These are phyloP conservation scores for Stenurella melanura DNA, from an alignment of 2,888 invertebrate species.

Conservation along the genomic window DNA sequence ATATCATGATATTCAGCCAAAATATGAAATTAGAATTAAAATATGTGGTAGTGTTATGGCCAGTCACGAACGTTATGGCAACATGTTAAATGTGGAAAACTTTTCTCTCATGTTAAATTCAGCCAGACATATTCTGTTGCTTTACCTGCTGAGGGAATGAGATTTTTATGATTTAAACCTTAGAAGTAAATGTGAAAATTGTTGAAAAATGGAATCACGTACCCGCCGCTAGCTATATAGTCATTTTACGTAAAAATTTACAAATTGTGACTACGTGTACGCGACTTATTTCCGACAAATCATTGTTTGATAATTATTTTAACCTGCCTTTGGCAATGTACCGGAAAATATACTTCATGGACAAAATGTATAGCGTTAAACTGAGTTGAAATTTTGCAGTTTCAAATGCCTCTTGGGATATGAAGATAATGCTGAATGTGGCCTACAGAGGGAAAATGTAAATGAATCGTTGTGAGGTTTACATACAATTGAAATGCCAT, in stretches of 20 bases:
- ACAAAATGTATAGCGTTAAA: neutral
- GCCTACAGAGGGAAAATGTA: neutral
- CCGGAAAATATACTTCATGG: neutral
- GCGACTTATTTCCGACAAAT: neutral
- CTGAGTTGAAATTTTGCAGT: neutral
- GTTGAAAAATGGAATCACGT: constrained; percentile 5
- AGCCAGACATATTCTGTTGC: neutral
- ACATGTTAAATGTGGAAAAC: constrained; percentile 16
- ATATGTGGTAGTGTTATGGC: neutral
- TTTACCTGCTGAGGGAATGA: neutral
- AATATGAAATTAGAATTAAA: constrained; percentile 2
- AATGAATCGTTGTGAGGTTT: neutral
- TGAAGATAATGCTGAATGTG: neutral
- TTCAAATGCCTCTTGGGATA: neutral
- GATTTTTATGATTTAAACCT: neutral
- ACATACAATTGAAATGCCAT: neutral
- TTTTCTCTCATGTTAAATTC: neutral
- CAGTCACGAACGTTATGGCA: neutral
- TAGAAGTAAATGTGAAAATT: constrained; percentile 3
- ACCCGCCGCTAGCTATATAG: neutral
- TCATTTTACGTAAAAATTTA: neutral
- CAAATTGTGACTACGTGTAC: neutral
- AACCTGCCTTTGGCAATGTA: neutral
- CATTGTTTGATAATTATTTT: neutral
- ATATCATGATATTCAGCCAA: too few relatives aligned